Base-by-base conservation (phyloP, 2,888 invertebrate genomes). In the Ceriagrion tenellum region DNA sequence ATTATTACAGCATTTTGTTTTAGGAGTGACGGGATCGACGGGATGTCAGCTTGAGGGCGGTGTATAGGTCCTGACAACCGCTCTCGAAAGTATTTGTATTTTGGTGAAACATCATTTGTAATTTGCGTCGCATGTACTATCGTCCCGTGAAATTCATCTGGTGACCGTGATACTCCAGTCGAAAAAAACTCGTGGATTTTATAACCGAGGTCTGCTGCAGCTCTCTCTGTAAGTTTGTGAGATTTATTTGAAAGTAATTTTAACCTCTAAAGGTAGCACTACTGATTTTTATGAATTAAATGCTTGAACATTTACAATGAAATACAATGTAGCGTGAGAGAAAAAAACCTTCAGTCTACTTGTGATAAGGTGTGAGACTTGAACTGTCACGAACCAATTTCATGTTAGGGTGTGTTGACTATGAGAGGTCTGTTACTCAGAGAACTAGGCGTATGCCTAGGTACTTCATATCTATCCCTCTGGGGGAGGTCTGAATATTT, bases 1-100 rank as follows among this genome's bases (percentile, higher is more conserved):
- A 91, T 91, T 91, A 91, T 91, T 93, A 93, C 69, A 93, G 93
- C 93, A 93, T 93, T 93, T 93, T 93, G 93, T 93, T 93, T 93
- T 69, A 69, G 93, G 63, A 40, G 69, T 59, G 69, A 93, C 69
- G 63, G 63, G 30, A 59, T n/a, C 40, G 69, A 93, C 69, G 63
- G 47, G 47, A 47, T 59, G 90, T 56, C 59, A 91, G 90, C 59
- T 91, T 74, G 93, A 93, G 93, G 93, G 69, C 93, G 69, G 93
- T 93, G 69, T 63, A 93, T 55, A 74, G 47, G 69, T 55, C 13
- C 12, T 26, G n/a, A 47, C 63, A 93, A 40, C 93, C 47, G 93
- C 69, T 69, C 69, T 69, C 47, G 26, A 6, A 26, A 47, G 69
- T 74, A 47, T 93, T 40, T 26, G n/a, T 93, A 18, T 26, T 74